These are phyloP conservation scores for Buceros bicornis DNA, from an alignment of 2,797 vertebrate species.

Conservation along the genomic window DNA sequence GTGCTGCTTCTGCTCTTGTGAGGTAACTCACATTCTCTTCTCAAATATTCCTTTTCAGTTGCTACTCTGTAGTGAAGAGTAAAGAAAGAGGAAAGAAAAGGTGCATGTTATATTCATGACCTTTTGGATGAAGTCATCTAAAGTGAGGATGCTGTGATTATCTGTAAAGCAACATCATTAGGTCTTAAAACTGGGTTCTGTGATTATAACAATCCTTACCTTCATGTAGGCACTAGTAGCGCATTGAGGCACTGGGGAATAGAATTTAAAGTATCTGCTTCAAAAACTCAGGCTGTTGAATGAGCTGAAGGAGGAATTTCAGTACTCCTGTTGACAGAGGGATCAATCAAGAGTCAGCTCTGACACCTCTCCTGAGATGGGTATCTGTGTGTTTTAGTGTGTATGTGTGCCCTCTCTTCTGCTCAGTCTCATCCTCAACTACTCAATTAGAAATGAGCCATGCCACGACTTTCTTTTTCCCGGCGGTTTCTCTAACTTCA, in stretches of 20 bases:
- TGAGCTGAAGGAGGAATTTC: constrained; percentile 37
- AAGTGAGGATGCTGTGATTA: constrained; percentile 23
- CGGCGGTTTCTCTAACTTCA: background rate
- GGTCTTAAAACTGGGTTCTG: constrained; percentile 39
- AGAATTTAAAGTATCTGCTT: constrained; percentile 42
- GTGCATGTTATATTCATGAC: background rate
- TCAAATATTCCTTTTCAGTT: background rate
- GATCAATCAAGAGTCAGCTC: constrained; percentile 33
- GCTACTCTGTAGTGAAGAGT: background rate
- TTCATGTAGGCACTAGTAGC: background rate
- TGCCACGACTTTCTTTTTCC: background rate
- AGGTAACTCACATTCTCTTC: rapidly evolving
- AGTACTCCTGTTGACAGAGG: constrained; percentile 27
- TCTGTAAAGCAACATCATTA: background rate
- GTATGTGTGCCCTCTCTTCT: background rate
- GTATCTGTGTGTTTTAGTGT: background rate
- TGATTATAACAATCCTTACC: constrained; percentile 21
- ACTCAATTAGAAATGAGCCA: background rate
- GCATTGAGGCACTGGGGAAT: background rate
- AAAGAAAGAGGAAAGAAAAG: background rate
- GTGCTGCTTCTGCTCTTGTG: background rate
- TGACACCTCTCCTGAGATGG: background rate
- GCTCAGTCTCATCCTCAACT: background rate
- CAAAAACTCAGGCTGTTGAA: background rate
- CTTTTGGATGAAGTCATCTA: constrained; percentile 27